Conservation (phyloP, 2,888 invertebrate genomes). For the Scaptomyza cyrtandrae region DNA sequence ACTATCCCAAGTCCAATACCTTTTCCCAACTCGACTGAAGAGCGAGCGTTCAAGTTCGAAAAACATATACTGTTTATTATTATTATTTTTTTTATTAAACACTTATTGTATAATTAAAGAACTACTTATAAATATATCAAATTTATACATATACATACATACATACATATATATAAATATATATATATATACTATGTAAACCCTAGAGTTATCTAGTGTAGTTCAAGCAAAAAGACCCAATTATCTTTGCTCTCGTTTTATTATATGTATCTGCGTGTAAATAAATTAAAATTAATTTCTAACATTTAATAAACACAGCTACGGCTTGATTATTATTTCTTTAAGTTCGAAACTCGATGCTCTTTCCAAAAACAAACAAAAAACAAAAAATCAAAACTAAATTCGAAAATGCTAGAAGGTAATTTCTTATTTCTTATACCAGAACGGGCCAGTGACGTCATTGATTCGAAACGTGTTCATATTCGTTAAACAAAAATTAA, state of each 20-base stretch:
- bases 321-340: conserved; percentile 70
- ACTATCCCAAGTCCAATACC: conserved; percentile 8
- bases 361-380: conserved; percentile 11
- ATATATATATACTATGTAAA: conserved; percentile 40
- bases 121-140: conserved; percentile 59
- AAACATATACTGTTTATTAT: conserved; percentile 70
- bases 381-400: conserved; percentile 7
- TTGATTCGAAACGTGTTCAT: conserved; percentile 68
- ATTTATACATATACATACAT: conserved; percentile 39
- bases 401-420: conserved; percentile 3
- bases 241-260: conserved; percentile 71
- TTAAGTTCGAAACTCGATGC: conserved; percentile 51
- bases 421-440: conserved; percentile 2
- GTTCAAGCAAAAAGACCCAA: conserved; percentile 77
- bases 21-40: conserved; percentile 69
- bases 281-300: conserved; percentile 74
- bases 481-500: conserved; percentile 39
- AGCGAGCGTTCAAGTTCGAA: conserved; percentile 78
- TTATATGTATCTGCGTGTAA: conserved; percentile 72
- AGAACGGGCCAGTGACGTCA: conserved; percentile 33
- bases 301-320: conserved; percentile 54
- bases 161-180: conserved; percentile 27
- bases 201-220: conserved; percentile 68
- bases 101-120: conserved; percentile 64
- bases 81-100: conserved; percentile 38